Base-by-base conservation (phyloP, 2,888 invertebrate genomes). In the Cryptophagus acutangulus region DNA sequence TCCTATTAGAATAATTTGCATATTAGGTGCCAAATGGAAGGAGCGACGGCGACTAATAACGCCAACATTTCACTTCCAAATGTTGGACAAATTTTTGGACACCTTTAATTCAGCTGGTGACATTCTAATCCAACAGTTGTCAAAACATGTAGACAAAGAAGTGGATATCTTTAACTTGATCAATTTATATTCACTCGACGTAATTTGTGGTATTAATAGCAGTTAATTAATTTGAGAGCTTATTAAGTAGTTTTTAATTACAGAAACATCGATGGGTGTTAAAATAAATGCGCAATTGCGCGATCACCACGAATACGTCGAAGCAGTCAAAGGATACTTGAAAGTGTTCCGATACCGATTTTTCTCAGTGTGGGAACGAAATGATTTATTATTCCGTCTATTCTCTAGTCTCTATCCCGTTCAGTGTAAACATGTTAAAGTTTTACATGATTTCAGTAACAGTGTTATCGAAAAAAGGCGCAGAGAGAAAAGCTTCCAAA, bases 381-480 rank as follows among this genome's bases (percentile, higher is more conserved):
- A 10, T 12, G 4, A 28, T 28, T 13, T n/a, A 6, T 10, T 28
- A 6, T 28, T 10, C 12, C 4, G 12, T 5, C 5, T 20, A 20
- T 28, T 28, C 12, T 5, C 28, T 5, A 6, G 4, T 5, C 4
- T 5, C 8, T 4, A 5, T 28, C 5, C 10, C 4, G 28, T 10
- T 5, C 5, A 10, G 10, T 4, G 12, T 9, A 4, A 28, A 4
- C 5, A 4, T 28, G 4, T 78, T 5, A 45, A 63, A 14, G 65
- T 67, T 9, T 67, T 77, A 0, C 75, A 74, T 30, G 63, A 67
- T 1, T 78, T 78, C 33, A 73, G 76, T 2, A 73, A 76, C 40
- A 66, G 67, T 24, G 74, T 78, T 1, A 77, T 78, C 2, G 55
- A 65, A 20, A 71, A 75, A 4, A 62, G 74, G 41, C 57, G 64